These are phyloP conservation scores for Chaenodraco wilsoni DNA, from an alignment of 2,797 vertebrate species.

Conservation along the genomic window DNA sequence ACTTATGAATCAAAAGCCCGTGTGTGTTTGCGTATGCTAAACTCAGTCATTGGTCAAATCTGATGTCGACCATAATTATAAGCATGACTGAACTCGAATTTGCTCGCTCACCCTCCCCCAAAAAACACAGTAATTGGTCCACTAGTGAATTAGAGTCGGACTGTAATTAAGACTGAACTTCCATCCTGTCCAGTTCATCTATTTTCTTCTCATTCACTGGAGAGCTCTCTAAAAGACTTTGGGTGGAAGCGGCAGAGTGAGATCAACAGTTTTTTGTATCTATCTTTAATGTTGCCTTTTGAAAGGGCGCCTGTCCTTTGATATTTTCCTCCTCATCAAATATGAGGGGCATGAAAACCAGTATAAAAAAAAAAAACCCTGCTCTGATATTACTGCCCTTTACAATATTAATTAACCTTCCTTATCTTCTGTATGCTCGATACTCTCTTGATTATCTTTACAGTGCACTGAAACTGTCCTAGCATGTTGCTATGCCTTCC, in stretches of 20 bases:
- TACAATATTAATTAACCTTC: constrained; percentile 49
- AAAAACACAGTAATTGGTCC: constrained; percentile 67
- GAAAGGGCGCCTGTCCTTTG: constrained; percentile 31
- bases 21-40: constrained; percentile 22
- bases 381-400: constrained; percentile 36
- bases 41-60: constrained; percentile 58
- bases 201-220: constrained; percentile 55
- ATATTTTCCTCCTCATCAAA: constrained; percentile 35
- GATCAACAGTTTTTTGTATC: constrained; percentile 46
- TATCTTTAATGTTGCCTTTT: constrained; percentile 54
- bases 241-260: constrained; percentile 26
- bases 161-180: constrained; percentile 73
- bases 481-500: constrained; percentile 5
- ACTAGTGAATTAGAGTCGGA: constrained; percentile 68
- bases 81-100: constrained; percentile 38
- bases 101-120: constrained; percentile 41
- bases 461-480: constrained; percentile 1
- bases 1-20: constrained; percentile 54
- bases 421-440: constrained; percentile 21
- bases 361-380: constrained; percentile 18
- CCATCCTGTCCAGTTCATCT: constrained; percentile 61
- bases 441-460: constrained; percentile 32
- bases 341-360: constrained; percentile 9
- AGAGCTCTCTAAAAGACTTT: constrained; percentile 47
- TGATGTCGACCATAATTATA: constrained; percentile 64